phyloP scores from a whole-genome alignment of 53 echinoderm and acorn worm species.

The Holothuria scabra region DNA sequence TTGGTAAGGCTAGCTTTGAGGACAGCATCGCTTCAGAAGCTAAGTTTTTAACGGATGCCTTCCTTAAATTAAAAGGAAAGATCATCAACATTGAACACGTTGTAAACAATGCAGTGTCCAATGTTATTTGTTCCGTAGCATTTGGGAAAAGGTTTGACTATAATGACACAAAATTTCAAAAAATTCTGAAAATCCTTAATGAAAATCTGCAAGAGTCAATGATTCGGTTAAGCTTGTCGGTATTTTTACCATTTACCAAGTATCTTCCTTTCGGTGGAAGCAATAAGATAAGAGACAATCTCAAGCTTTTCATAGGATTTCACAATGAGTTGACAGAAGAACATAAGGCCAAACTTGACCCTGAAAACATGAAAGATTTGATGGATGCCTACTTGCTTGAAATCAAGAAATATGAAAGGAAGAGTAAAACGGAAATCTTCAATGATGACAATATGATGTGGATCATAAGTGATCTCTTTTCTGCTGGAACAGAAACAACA shows the following conservation, averaged over 20 bases:
- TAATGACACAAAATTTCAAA: constrained; percentile 22
- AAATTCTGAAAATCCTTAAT: not conserved
- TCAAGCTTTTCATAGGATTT: not conserved
- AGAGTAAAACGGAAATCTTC: not conserved
- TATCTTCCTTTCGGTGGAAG: constrained; percentile 26
- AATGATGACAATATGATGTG: constrained; percentile 39
- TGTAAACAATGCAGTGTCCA: constrained; percentile 22
- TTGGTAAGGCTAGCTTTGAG: constrained; percentile 28
- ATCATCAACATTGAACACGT: not conserved
- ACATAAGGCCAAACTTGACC: not conserved
- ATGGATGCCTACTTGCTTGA: constrained; percentile 16
- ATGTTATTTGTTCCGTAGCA: constrained; percentile 9
- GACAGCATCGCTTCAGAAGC: constrained; percentile 9
- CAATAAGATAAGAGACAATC: not conserved
- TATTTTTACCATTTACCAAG: constrained; percentile 21
- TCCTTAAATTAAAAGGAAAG: constrained; percentile 8
- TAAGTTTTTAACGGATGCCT: not conserved
- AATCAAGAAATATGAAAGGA: not conserved
- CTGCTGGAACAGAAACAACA: constrained; percentile 35
- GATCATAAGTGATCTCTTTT: constrained; percentile 34
- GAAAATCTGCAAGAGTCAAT: not conserved
- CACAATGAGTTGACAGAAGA: not conserved
- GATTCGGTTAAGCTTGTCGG: not conserved
- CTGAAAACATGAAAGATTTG: not conserved
- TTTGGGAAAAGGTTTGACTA: constrained; percentile 38